A percentile compares a stretch with the other conserved stretches of the same genome.
phyloP scores from a whole-genome alignment of 1,140 invertebrate species.

The Drosophila gunungcola region DNA sequence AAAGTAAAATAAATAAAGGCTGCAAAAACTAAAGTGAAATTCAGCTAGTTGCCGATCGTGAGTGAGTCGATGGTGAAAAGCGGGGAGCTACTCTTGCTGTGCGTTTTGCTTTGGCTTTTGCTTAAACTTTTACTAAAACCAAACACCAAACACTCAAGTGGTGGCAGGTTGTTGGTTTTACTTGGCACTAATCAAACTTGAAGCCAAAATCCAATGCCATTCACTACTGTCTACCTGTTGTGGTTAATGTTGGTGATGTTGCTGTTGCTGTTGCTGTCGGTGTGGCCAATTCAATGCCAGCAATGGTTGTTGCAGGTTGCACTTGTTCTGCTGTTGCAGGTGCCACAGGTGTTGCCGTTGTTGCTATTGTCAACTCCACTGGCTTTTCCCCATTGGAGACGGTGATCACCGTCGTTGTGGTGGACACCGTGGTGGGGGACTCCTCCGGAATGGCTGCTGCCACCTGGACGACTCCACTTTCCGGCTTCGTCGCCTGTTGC shows the following conservation, averaged over 20 bases:
- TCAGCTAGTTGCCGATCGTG: conserved; percentile 36
- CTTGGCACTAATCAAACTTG: conserved; percentile 48
- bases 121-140: conserved; percentile 74
- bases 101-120: conserved; percentile 49
- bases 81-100: conserved; percentile 26
- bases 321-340: conserved; percentile 55
- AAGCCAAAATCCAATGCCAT: conserved; percentile 44
- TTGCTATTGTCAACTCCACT: conserved; percentile 19
- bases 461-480: conserved; percentile 47
- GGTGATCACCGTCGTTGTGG: conserved; percentile 38
- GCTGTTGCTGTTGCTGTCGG: conserved; percentile 26
- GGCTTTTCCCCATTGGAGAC: conserved; percentile 49
- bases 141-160: conserved; percentile 46
- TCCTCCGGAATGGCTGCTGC: conserved; percentile 49
- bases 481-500: conserved; percentile 57
- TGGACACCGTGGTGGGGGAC: conserved; percentile 12
- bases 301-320: conserved; percentile 49
- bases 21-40: conserved; percentile 76
- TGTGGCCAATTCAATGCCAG: conserved; percentile 45
- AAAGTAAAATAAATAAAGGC: conserved; percentile 74
- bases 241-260: conserved; percentile 1
- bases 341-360: conserved; percentile 18
- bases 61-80: conserved; percentile 39
- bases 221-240: conserved; percentile 40
- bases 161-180: conserved; percentile 31